Evolutionary conservation across 2,888 invertebrate species (phyloP), one percentile per base, ranked within the genome.

Genomic region (Hartigia nigra): DNA sequence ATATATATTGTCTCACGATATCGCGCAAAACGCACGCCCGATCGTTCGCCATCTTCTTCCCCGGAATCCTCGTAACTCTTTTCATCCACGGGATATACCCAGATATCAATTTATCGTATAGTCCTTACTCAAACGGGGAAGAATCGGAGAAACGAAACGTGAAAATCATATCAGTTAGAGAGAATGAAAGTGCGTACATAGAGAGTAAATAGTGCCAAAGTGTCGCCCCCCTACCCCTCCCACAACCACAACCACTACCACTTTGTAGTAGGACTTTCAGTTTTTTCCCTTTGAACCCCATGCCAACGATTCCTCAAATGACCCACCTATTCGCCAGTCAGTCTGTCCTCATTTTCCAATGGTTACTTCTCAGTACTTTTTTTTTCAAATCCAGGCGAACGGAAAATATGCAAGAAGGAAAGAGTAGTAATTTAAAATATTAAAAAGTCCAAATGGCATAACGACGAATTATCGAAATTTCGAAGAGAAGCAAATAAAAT

Each of bases 191-290:
- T 76, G 80, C 32, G 32, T 36, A 70, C 70, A 74, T 80, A 81
- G 77, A 82, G 69, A 80, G 78, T 79, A 79, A 79, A 83, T 81
- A 85, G 82, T 85, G 84, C 85, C 85, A 84, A 85, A 85, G 77
- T 74, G 78, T 82, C 78, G 81, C 78, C 79, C 77, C 80, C 78
- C 78, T n/a, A n/a, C n/a, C 79, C 55, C 35, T 31, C 55, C 37
- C 31, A 23, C 75, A 23, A 39, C 31, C 36, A 12, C 9, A n/a
- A n/a, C 37, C 5, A 55, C 23, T 55, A 55, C 23, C 55, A 55
- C 55, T 23, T 23, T 23, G 23, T 23, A 55, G 23, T 23, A 9
- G 9, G 23, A 23, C 55, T 23, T 23, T 55, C 2, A 55, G 23
- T 55, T 55, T 55, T 55, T 55, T 5, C 23, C 23, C 55, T 23